Evolutionary conservation across 2,888 invertebrate genomes (phyloP).

Genomic region (Amiota mariae): DNA sequence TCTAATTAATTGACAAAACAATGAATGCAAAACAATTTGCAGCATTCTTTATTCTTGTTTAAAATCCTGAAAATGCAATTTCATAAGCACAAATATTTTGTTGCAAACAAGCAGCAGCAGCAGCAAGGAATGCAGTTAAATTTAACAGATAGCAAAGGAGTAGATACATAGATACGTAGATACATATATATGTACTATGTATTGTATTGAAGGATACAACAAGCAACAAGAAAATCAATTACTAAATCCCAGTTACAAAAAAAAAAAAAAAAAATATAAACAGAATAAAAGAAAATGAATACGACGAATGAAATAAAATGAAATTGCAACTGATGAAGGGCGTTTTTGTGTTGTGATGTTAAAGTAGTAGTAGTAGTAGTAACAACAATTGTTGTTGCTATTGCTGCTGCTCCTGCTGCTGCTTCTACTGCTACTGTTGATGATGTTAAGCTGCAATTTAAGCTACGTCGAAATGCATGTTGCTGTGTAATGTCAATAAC

Average conservation of each 20-base stretch:
- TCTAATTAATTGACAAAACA: constrained; percentile 9
- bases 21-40: neutral
- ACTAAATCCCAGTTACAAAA: constrained; percentile 3
- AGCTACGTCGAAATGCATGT: constrained; percentile 14
- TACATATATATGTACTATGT: too few relatives aligned
- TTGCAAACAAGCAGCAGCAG: neutral
- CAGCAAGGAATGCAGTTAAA: neutral
- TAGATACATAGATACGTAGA: neutral
- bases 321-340: neutral
- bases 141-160: too few relatives aligned
- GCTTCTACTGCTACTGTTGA: neutral
- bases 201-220: neutral
- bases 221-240: constrained; percentile 11
- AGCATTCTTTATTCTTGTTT: neutral
- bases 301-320: neutral
- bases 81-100: neutral
- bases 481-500: constrained; percentile 6
- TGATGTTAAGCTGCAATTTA: constrained; percentile 15
- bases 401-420: neutral
- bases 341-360: too few relatives aligned
- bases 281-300: too few relatives aligned
- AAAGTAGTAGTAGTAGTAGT: too few relatives aligned
- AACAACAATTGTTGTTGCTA: neutral
- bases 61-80: neutral
- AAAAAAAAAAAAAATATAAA: neutral